Conservation (phyloP, 2,888 invertebrate species). For the Azorinus chamasolen region DNA sequence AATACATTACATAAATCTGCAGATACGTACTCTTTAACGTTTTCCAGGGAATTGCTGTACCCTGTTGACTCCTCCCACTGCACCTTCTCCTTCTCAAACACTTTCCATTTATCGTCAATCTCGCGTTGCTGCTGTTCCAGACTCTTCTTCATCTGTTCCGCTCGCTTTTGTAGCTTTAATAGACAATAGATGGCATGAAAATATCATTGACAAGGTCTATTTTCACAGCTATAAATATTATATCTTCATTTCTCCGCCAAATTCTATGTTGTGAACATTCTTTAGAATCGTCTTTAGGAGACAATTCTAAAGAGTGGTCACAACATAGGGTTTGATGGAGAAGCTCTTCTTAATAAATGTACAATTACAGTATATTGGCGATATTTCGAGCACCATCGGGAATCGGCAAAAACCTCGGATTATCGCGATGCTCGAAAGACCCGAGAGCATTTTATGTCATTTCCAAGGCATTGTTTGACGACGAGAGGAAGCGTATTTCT, state of each 20-base stretch:
- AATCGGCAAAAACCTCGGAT: too few relatives aligned
- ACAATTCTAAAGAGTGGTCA: too few relatives aligned
- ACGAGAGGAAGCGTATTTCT: too few relatives aligned
- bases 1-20: too few relatives aligned
- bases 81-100: constrained; percentile 94
- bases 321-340: too few relatives aligned
- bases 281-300: too few relatives aligned
- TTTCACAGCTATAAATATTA: neutral
- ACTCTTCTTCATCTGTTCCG: constrained; percentile 93
- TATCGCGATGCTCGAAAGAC: too few relatives aligned
- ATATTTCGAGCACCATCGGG: too few relatives aligned
- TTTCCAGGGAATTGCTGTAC: constrained; percentile 78
- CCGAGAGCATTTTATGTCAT: too few relatives aligned
- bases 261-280: neutral
- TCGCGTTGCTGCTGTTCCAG: constrained; percentile 96
- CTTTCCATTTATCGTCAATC: constrained; percentile 94
- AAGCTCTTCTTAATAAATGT: too few relatives aligned
- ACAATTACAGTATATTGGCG: too few relatives aligned
- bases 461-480: too few relatives aligned
- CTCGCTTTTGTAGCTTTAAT: constrained; percentile 91
- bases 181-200: neutral
- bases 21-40: constrained; percentile 82
- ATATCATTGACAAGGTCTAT: neutral
- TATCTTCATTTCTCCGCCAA: neutral
- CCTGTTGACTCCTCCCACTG: constrained; percentile 92